phyloP scores from a whole-genome alignment of 2,797 vertebrate genomes.

The Darevskia nairensis region DNA sequence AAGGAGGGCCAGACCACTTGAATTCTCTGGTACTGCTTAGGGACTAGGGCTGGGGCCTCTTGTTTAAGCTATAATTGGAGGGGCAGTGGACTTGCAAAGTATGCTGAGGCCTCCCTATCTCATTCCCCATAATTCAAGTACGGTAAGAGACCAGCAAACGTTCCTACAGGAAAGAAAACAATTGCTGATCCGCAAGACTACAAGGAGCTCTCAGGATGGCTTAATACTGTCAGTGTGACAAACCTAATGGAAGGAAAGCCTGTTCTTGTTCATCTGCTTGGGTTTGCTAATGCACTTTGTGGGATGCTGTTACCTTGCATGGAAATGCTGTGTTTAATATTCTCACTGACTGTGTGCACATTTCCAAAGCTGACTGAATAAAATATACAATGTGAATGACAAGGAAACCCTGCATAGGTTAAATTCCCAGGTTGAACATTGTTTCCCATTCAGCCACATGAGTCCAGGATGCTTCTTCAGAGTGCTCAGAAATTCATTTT shows the following conservation, averaged over 20 bases:
- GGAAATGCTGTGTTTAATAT: conserved; percentile 31
- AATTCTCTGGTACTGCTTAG: not conserved
- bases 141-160: not conserved
- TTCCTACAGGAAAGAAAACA: conserved; percentile 9
- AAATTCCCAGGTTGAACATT: conserved; percentile 58
- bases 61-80: not conserved
- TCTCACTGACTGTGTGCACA: conserved; percentile 39
- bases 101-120: not conserved
- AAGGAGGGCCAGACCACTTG: not conserved
- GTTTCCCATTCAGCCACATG: conserved; percentile 56
- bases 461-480: conserved; percentile 48
- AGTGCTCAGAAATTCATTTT: conserved; percentile 57
- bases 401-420: conserved; percentile 32
- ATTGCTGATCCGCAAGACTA: not conserved
- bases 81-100: not conserved
- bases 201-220: not conserved
- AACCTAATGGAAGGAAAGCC: conserved; percentile 34
- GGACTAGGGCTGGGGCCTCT: not conserved
- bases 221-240: conserved; percentile 24
- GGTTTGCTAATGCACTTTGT: conserved; percentile 56
- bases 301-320: conserved; percentile 27
- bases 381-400: conserved; percentile 43
- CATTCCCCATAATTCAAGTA: not conserved
- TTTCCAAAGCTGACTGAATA: conserved; percentile 46
- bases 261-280: conserved; percentile 52